phyloP scores from a whole-genome alignment of 1,140 invertebrate species.

The Hypsibius dujardini region DNA sequence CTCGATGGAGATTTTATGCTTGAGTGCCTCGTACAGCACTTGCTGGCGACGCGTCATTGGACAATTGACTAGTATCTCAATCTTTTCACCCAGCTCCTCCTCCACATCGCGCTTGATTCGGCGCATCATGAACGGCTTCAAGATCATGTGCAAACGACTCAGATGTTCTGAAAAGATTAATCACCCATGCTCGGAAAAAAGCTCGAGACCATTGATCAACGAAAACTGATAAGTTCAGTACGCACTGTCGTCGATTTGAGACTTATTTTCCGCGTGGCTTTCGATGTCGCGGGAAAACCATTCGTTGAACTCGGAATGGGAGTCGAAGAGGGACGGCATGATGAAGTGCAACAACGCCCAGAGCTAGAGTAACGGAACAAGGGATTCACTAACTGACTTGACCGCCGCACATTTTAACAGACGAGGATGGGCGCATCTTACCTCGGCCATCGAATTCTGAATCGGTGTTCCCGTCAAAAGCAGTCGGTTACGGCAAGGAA shows the following conservation, averaged over 20 bases:
- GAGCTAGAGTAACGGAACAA: conserved; percentile 42
- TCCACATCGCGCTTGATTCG: conserved; percentile 92
- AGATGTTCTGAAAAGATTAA: conserved; percentile 57
- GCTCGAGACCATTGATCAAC: conserved; percentile 4
- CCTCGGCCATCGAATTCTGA: conserved; percentile 87
- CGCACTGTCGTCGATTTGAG: conserved; percentile 82
- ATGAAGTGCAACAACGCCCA: conserved; percentile 97
- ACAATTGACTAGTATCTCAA: conserved; percentile 74
- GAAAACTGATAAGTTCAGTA: conserved; percentile 22
- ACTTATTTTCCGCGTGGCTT: conserved; percentile 86
- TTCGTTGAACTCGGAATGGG: conserved; percentile 93
- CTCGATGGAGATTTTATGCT: conserved; percentile 87
- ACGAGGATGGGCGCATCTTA: conserved; percentile 17
- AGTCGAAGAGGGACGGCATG: conserved; percentile 95
- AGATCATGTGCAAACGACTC: conserved; percentile 75
- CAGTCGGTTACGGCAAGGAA: conserved; percentile 76
- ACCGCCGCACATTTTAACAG: not conserved
- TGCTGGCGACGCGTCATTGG: conserved; percentile 76
- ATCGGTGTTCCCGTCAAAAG: conserved; percentile 91
- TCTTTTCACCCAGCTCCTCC: conserved; percentile 40
- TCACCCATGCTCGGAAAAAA: conserved; percentile 19
- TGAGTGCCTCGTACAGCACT: conserved; percentile 67
- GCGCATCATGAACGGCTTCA: conserved; percentile 89
- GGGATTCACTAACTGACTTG: not conserved
- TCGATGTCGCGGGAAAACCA: conserved; percentile 99